phyloP scores from a whole-genome alignment of 2,888 invertebrate genomes.

The Polymixis lichenea region DNA sequence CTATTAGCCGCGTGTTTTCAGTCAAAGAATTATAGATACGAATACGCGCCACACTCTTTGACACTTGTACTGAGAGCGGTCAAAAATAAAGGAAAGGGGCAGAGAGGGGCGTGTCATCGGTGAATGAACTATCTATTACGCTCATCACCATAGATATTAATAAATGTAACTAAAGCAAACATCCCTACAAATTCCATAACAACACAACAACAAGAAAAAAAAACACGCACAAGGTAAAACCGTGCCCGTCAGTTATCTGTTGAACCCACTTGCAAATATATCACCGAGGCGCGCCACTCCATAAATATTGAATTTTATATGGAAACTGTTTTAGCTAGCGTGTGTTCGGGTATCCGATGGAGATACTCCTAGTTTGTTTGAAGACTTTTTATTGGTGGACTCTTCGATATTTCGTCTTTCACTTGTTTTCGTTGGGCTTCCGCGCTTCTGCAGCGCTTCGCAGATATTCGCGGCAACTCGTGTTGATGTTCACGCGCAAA shows the following conservation, averaged over 20 bases:
- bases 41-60: too few relatives aligned
- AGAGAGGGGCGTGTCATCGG: too few relatives aligned
- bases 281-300: conserved; percentile 46
- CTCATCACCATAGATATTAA: not conserved
- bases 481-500: too few relatives aligned
- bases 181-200: not conserved
- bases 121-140: too few relatives aligned
- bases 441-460: too few relatives aligned
- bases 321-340: conserved; percentile 47
- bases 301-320: conserved; percentile 65
- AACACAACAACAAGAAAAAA: conserved; percentile 29
- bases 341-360: conserved; percentile 23
- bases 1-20: not conserved
- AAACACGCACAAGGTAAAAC: conserved; percentile 29
- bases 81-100: too few relatives aligned
- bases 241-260: conserved; percentile 58
- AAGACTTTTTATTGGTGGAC: not conserved
- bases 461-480: too few relatives aligned
- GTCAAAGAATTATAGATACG: too few relatives aligned
- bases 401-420: not conserved
- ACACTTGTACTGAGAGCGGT: too few relatives aligned
- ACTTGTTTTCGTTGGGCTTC: not conserved
- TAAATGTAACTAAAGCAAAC: not conserved
- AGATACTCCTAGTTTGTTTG: conserved; percentile 26
- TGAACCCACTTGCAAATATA: conserved; percentile 57